These are phyloP conservation scores for Acanthurus lineatus DNA, from an alignment of 2,797 vertebrate genomes.

Conservation along the genomic window DNA sequence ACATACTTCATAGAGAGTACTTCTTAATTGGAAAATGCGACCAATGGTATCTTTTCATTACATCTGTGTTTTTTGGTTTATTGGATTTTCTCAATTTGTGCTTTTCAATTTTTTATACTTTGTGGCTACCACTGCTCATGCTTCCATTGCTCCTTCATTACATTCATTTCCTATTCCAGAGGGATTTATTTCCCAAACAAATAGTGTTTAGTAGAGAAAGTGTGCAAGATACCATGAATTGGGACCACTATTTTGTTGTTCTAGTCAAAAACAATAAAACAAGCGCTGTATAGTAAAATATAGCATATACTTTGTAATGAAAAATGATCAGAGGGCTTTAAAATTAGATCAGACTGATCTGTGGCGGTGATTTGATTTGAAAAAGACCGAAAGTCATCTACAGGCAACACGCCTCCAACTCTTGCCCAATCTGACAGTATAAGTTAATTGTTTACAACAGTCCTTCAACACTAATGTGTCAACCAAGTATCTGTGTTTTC, in stretches of 20 bases:
- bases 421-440: slow-evolving; percentile 8
- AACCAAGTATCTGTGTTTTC: slow-evolving; percentile 44
- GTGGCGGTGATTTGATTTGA: slow-evolving; percentile 9
- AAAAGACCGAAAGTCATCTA: slow-evolving; percentile 20
- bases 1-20: not conserved
- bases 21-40: not conserved
- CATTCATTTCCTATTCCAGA: not conserved
- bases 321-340: not conserved
- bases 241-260: not conserved
- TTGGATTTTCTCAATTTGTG: not conserved
- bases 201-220: not conserved
- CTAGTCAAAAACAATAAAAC: not conserved
- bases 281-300: not conserved
- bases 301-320: not conserved
- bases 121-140: not conserved
- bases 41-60: not conserved
- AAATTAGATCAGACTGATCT: slow-evolving; percentile 4
- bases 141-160: not conserved
- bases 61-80: not conserved
- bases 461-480: slow-evolving; percentile 42
- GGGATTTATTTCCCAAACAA: not conserved
- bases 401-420: not conserved
- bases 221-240: not conserved
- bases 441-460: slow-evolving; percentile 45
- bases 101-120: too few relatives aligned